Evolutionary conservation across 2,888 invertebrate genomes (phyloP), one percentile per base, ranked within the genome.

Genomic region (Sicus ferrugineus): DNA sequence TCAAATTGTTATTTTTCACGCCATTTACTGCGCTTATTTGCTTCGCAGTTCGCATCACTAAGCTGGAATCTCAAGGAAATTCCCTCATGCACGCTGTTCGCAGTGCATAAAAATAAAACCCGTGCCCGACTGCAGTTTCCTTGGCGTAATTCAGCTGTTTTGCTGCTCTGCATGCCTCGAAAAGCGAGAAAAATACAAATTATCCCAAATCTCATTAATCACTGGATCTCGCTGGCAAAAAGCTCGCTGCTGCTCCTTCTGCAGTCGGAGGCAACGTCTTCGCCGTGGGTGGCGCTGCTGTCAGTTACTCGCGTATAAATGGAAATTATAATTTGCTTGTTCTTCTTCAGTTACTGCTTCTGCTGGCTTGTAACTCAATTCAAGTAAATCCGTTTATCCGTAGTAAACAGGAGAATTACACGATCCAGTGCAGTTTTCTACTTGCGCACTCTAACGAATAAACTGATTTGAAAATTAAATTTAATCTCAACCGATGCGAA

Each of bases 361-460:
- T 68, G 63, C 48, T 71, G 56, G 6, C 69, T 71, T 72, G 77
- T 80, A 81, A 81, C 80, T 81, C 80, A 79, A 81, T 81, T 81
- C 79, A 77, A 79, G 80, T 80, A 81, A 81, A 81, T 81, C 80
- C 54, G 69, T 66, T 73, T 23, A 72, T 74, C 77, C 77, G 76
- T 80, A 79, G 78, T 81, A 82, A 81, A 81, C 79, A 82, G 81
- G 79, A 75, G 80, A 82, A 81, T 82, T 81, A 81, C 80, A 81
- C 75, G 79, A 81, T 80, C 80, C 75, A 74, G 63, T 68, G 31
- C 54, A 26, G 61, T 48, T 69, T 34, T 28, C 28, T 54, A 23
- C 19, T 46, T 16, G 54, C 11, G 28, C 54, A 42, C 28, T 34
- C 61, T 38, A 21, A 9, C 21, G 19, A 61, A 14, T 61, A 23